Base-by-base conservation (phyloP, 2,113 vertebrate species). In the Phalacrocorax brasilianus region DNA sequence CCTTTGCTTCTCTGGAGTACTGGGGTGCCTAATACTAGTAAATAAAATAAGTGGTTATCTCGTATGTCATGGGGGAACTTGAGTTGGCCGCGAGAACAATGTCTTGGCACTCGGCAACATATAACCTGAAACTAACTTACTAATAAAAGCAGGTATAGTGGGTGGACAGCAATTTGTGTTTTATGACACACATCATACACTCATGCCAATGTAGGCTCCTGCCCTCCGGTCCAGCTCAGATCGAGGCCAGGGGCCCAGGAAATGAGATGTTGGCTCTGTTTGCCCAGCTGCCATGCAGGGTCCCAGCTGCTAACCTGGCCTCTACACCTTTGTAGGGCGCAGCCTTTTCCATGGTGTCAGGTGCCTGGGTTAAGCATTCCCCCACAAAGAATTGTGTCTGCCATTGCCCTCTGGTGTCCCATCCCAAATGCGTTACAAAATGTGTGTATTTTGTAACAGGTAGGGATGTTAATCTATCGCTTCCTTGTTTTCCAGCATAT, bases 251-350 rank as follows among this genome's bases (percentile, higher is more conserved):
- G n/a, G 27, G 5, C 56, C 6, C 7, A 10, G n/a, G 10, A 53
- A 58, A 42, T 12, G 14, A 24, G 68, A 2, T 12, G 2, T 26
- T n/a, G 0, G 0, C 11, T 56, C 33, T 35, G 3, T 45, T 81
- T 83, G 45, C 27, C 32, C 9, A 23, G 9, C 23, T 75, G 91
- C 21, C 2, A 1, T 15, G 11, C 32, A 23, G 11, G 28, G 28
- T 52, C 24, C 28, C 28, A 50, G 61, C 38, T 70, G 55, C 23
- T 14, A 58, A 4, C 6, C 12, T n/a, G 19, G 13, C 2, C 12
- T 8, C 11, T 65, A 10, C 4, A 14, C 30, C 5, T 30, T 44
- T 2, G 2, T 22, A 28, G 53, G 20, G 21, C 40, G 3, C 35
- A 42, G 28, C 24, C 21, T 71, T 76, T 62, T n/a, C 71, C 4